Evolutionary conservation across 2,113 vertebrate species (phyloP).

Genomic region (Oplegnathus fasciatus): DNA sequence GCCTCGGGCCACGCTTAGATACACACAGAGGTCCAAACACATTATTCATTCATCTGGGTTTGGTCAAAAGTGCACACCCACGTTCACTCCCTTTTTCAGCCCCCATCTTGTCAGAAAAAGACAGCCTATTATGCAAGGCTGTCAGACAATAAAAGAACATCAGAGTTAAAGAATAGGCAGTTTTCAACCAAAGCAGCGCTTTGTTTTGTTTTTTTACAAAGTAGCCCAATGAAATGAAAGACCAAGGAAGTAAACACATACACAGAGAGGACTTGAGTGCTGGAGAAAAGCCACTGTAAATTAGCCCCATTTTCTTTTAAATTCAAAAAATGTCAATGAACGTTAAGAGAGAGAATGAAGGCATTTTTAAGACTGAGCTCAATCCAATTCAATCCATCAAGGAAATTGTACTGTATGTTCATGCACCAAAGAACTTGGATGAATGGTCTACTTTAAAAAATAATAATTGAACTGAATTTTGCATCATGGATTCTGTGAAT

Average conservation of each 20-base stretch:
- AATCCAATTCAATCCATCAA: neutral
- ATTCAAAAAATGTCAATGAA: neutral
- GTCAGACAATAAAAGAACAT: slow-evolving; percentile 41
- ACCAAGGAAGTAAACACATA: slow-evolving; percentile 6
- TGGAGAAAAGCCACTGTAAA: neutral
- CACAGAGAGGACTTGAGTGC: slow-evolving; percentile 1
- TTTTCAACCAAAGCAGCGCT: slow-evolving; percentile 23
- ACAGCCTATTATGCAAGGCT: slow-evolving; percentile 21
- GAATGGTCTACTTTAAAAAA: neutral
- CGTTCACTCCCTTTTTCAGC: slow-evolving; percentile 29
- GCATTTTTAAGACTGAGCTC: neutral
- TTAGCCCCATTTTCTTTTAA: neutral
- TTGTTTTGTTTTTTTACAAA: slow-evolving; percentile 8
- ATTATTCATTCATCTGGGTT: slow-evolving; percentile 45
- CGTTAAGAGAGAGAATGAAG: neutral
- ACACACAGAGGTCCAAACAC: slow-evolving; percentile 38
- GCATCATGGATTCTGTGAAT: neutral
- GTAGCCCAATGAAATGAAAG: slow-evolving; percentile 12
- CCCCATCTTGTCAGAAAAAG: slow-evolving; percentile 42
- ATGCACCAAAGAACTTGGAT: neutral
- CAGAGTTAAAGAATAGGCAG: slow-evolving; percentile 27
- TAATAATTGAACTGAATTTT: neutral
- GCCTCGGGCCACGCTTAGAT: slow-evolving; percentile 31
- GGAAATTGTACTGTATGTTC: neutral
- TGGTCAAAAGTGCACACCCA: slow-evolving; percentile 51